Evolutionary conservation across 2,888 invertebrate species (phyloP).

Genomic region (Nasonia oneida): DNA sequence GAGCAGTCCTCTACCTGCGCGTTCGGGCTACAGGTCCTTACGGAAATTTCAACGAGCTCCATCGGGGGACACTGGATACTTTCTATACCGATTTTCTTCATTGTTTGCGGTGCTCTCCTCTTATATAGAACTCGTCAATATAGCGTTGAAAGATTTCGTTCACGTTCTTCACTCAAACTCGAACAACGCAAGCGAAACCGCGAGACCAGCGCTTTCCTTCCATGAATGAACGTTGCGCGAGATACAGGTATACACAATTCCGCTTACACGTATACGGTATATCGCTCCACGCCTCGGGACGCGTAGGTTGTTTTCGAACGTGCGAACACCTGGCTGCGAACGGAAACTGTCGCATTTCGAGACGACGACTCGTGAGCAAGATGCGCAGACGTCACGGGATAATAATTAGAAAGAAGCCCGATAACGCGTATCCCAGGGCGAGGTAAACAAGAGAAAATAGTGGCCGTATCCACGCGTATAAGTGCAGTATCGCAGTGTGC

Average conservation of each 20-base stretch:
- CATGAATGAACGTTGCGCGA: slow-evolving; percentile 16
- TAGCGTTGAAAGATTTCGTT: not conserved
- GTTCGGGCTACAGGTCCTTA: slow-evolving; percentile 34
- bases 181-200: not conserved
- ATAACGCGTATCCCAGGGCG: not conserved
- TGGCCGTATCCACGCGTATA: not conserved
- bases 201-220: not conserved
- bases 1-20: slow-evolving; percentile 47
- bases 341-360: not conserved
- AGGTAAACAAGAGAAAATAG: slow-evolving; percentile 16
- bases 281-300: not conserved
- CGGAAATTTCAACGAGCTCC: slow-evolving; percentile 29
- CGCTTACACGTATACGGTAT: not conserved
- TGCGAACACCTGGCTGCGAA: not conserved
- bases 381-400: slow-evolving; percentile 43
- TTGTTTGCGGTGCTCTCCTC: slow-evolving; percentile 1
- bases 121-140: not conserved
- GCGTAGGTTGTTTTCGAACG: slow-evolving; percentile 14
- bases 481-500: too few species aligned
- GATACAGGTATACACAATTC: not conserved
- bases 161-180: not conserved
- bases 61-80: slow-evolving; percentile 43
- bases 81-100: slow-evolving; percentile 21
- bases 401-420: slow-evolving; percentile 46
- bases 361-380: slow-evolving; percentile 16